Percentiles rank a stretch among this genome's conserved stretches.
phyloP scores from a whole-genome alignment of 1,140 invertebrate species.

The Orchestia grillus region DNA sequence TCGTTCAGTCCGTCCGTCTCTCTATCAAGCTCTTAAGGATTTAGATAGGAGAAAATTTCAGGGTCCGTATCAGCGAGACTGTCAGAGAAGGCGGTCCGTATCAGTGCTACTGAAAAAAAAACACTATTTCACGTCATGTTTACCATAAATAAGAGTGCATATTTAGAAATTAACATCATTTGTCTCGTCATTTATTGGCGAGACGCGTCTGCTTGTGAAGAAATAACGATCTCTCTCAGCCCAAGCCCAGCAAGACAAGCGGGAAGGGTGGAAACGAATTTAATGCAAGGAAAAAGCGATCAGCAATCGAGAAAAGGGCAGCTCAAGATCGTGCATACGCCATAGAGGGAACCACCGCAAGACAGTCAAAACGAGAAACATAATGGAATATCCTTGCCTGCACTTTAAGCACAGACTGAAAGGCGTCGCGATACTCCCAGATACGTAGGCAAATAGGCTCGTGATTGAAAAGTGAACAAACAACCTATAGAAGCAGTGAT shows the following conservation, averaged over 20 bases:
- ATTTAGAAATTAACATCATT: too few species aligned
- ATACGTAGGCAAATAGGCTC: neutral
- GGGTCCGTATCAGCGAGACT: too few species aligned
- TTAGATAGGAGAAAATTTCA: too few species aligned
- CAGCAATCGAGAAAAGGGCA: neutral
- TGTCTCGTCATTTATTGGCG: too few species aligned
- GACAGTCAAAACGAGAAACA: neutral
- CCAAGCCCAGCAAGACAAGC: neutral
- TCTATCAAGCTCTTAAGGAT: too few species aligned
- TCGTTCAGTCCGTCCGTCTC: too few species aligned
- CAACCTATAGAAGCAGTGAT: neutral
- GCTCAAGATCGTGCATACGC: neutral
- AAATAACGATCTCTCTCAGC: neutral
- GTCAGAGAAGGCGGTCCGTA: too few species aligned
- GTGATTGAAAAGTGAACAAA: neutral
- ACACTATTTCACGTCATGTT: too few species aligned
- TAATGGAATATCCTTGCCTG: neutral
- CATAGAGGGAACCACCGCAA: neutral
- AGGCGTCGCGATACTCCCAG: neutral
- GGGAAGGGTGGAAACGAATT: neutral
- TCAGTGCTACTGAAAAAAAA: too few species aligned
- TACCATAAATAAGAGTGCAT: too few species aligned
- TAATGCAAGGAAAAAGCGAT: neutral
- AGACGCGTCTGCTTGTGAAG: too few species aligned
- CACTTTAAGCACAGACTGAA: neutral